phyloP scores from a whole-genome alignment of 2,797 vertebrate genomes.

The Cetoscarus ocellatus region DNA sequence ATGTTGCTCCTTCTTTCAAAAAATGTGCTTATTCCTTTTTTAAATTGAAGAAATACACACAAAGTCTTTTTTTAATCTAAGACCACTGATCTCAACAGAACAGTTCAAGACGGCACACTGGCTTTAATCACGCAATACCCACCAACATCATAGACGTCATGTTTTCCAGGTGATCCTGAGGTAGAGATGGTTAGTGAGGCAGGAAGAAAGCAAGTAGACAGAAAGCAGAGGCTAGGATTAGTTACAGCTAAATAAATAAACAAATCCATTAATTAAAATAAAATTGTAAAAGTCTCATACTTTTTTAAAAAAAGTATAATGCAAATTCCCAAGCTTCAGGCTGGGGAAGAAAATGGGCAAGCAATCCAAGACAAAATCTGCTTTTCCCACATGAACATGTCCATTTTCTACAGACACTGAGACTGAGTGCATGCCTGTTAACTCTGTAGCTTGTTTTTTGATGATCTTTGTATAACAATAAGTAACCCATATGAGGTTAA shows the following conservation, averaged over 20 bases:
- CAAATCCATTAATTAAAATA: too few relatives aligned
- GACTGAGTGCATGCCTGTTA: not conserved
- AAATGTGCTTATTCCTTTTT: too few relatives aligned
- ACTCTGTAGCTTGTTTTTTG: not conserved
- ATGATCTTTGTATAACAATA: not conserved
- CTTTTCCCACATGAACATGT: too few relatives aligned
- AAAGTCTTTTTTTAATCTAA: not conserved
- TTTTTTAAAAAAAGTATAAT: not conserved
- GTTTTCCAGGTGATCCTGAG: conserved; percentile 80
- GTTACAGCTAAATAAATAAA: conserved; percentile 22
- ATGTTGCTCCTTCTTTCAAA: too few relatives aligned
- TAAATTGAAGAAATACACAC: too few relatives aligned
- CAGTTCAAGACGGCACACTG: not conserved
- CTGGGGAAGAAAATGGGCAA: not conserved
- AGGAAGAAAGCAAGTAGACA: conserved; percentile 48
- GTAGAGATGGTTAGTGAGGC: conserved; percentile 56
- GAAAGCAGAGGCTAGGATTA: conserved; percentile 59
- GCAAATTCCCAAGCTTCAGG: conserved; percentile 3
- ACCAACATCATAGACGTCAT: conserved; percentile 74
- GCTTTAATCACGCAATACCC: conserved; percentile 55
- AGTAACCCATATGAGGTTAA: not conserved
- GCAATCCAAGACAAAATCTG: not conserved
- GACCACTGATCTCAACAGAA: not conserved
- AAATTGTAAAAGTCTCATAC: too few relatives aligned
- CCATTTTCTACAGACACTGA: not conserved